Base-by-base conservation (phyloP, 1,140 invertebrate genomes). In the Brachionus calyciflorus region DNA sequence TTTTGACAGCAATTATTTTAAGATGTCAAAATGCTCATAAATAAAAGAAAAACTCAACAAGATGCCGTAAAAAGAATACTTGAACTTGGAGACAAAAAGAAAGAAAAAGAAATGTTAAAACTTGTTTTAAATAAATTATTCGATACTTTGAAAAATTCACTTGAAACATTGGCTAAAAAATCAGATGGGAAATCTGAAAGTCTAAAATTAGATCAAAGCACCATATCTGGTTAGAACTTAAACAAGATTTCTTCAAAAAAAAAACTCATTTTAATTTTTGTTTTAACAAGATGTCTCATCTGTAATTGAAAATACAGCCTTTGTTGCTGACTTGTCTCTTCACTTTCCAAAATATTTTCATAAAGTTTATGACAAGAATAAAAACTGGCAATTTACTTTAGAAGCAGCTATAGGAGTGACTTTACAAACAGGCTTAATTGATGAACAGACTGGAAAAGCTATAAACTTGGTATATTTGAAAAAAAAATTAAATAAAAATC, bases 351-450 rank as follows among this genome's bases (percentile, higher is more conserved):
- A 65, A 44, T 65, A 24, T 41, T 65, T 65, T 26, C 60, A 65
- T n/a, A 65, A 65, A 65, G n/a, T 44, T 21, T 65, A 65, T 44
- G 60, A 65, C 21, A 65, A 65, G 19, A 65, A 65, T 24, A 24
- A 65, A 46, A 44, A 44, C 4, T 65, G 60, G 60, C 60, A 65
- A 44, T 65, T 65, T 26, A 26, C 24, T 14, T 37, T 65, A 3
- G 60, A 65, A 44, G 14, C 60, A 12, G 21, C 17, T n/a, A 65
- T 65, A 14, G 41, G 60, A 7, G 24, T 65, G 12, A 26, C 60
- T 14, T 19, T 65, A 5, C 33, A 65, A 24, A 24, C 37, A 14
- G 41, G 41, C 10, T 28, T 65, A 9, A 14, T 41, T 3, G 60
- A 65, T 26, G 21, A 65, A 24, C 21, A 37, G 44, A 65, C 37